Percentiles rank a stretch among this genome's conserved stretches.
phyloP scores from a whole-genome alignment of 2,888 invertebrate species.

The Rhopalosiphum nymphaeae region DNA sequence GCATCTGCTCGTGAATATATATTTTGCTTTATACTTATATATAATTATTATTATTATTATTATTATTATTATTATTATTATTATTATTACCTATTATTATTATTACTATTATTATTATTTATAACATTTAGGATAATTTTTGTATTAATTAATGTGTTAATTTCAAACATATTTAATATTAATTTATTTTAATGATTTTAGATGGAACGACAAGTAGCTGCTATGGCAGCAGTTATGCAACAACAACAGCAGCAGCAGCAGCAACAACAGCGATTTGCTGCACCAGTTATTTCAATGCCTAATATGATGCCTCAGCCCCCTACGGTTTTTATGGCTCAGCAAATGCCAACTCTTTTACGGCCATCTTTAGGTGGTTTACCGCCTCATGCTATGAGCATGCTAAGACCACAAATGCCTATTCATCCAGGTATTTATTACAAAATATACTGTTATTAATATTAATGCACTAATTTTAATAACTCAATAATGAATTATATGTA shows the following conservation, averaged over 20 bases:
- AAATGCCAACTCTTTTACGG: conserved; percentile 60
- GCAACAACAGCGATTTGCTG: conserved; percentile 56
- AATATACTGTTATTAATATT: background rate
- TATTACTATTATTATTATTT: conserved; percentile 32
- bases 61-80: conserved; percentile 31
- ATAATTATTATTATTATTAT: conserved; percentile 29
- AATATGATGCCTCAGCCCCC: conserved; percentile 62
- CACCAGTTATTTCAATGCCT: conserved; percentile 64
- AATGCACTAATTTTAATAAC: background rate
- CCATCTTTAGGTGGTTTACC: conserved; percentile 60
- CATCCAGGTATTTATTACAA: conserved; percentile 74
- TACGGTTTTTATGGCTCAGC: conserved; percentile 62
- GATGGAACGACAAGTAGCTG: conserved; percentile 64
- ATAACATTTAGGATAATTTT: conserved; percentile 26
- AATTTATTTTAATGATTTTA: conserved; percentile 48
- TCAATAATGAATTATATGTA: conserved; percentile 41
- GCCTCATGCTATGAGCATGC: conserved; percentile 63
- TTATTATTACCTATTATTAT: conserved; percentile 14
- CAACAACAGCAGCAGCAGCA: conserved; percentile 67
- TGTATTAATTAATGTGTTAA: background rate
- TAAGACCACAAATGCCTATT: conserved; percentile 74
- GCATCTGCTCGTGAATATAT: conserved; percentile 55
- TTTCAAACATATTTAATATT: background rate
- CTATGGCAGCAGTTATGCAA: conserved; percentile 64
- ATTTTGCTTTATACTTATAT: conserved; percentile 42